phyloP scores from a whole-genome alignment of 2,113 vertebrate species.

The Callaeas wilsoni region DNA sequence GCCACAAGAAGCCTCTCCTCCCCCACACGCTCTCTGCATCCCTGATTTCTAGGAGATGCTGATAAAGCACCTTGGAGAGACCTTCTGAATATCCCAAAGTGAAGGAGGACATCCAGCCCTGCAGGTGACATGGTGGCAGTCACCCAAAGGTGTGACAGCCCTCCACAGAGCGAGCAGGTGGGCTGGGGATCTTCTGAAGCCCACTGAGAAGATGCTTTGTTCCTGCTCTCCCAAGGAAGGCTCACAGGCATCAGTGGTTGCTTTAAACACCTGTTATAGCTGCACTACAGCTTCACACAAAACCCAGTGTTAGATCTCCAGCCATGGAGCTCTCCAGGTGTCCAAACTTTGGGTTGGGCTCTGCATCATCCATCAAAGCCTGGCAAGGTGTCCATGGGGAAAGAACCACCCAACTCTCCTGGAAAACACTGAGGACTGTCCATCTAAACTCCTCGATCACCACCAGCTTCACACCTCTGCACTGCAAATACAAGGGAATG shows the following conservation, averaged over 20 bases:
- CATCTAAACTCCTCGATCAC: neutral
- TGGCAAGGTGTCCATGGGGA: neutral
- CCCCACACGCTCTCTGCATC: neutral
- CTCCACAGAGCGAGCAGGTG: accelerated
- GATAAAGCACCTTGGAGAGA: neutral
- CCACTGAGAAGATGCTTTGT: neutral
- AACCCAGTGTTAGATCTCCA: neutral
- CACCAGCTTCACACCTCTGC: neutral
- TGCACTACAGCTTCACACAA: neutral
- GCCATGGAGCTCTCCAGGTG: accelerated
- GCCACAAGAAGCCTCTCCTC: neutral
- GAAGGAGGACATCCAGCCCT: neutral
- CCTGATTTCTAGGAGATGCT: neutral
- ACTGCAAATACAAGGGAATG: accelerated
- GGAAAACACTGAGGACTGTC: neutral
- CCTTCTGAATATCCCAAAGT: neutral
- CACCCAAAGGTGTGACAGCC: neutral
- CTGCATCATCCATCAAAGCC: neutral
- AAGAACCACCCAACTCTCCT: neutral
- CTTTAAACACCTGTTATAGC: neutral
- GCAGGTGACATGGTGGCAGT: neutral
- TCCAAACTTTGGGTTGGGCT: neutral
- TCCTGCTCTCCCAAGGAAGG: neutral
- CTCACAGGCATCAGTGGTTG: neutral
- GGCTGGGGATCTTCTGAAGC: neutral